These are phyloP conservation scores for Macaca nemestrina DNA, from an alignment of 2,113 vertebrate species.

Conservation along the genomic window DNA sequence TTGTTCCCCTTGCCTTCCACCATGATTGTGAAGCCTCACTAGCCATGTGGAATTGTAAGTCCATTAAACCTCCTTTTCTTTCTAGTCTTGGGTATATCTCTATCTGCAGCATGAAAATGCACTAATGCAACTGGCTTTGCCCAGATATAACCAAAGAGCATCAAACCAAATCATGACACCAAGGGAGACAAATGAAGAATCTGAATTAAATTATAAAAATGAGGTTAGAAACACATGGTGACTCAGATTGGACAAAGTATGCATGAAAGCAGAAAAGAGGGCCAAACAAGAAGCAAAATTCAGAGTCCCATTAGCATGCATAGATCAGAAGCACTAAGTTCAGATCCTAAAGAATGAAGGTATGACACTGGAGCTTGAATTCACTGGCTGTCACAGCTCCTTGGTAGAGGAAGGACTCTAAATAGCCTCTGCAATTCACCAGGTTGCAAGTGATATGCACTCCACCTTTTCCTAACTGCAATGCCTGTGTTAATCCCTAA, in stretches of 20 bases:
- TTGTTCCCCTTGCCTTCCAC: too few species aligned
- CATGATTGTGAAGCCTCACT: too few species aligned
- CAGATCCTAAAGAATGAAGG: not conserved
- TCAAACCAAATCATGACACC: not conserved
- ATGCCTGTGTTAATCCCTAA: not conserved
- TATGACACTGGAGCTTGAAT: not conserved
- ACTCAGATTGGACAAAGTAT: not conserved
- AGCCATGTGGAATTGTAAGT: too few species aligned
- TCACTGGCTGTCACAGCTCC: not conserved
- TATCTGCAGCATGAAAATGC: too few species aligned
- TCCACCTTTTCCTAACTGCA: not conserved
- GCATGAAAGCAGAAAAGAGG: not conserved
- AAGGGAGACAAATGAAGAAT: not conserved
- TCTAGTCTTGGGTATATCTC: too few species aligned
- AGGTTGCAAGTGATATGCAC: not conserved
- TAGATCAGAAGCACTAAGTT: not conserved
- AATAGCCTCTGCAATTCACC: not conserved
- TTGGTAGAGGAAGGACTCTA: not conserved
- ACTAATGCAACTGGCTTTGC: not conserved
- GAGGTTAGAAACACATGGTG: not conserved
- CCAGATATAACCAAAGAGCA: not conserved
- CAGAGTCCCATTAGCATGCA: not conserved
- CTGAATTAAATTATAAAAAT: not conserved
- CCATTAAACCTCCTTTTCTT: too few species aligned
- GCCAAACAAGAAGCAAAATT: not conserved